A percentile compares a stretch with the other conserved stretches of the same genome.
Conservation (phyloP, 2,888 invertebrate species). For the Drosophila maculinotata region DNA sequence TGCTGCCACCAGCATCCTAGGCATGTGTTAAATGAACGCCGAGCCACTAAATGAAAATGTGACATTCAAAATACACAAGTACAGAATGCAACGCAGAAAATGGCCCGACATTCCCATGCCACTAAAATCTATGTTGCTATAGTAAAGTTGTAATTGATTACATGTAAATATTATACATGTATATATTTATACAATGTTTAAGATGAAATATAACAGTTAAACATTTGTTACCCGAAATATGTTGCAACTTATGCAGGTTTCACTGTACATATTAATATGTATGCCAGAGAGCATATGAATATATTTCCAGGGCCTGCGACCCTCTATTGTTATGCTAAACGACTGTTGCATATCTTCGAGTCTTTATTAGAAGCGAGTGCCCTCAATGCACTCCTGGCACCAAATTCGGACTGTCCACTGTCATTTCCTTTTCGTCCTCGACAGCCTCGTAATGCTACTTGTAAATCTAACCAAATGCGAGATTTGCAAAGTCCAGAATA, state of each 20-base stretch:
- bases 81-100: conserved; percentile 6
- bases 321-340: conserved; percentile 66
- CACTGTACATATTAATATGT: conserved; percentile 29
- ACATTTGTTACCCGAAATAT: not conserved
- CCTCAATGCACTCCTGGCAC: conserved; percentile 21
- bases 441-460: conserved; percentile 20
- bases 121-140: not conserved
- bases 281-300: conserved; percentile 22
- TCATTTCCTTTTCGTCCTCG: not conserved
- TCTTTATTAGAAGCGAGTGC: conserved; percentile 55
- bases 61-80: conserved; percentile 65
- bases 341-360: conserved; percentile 42
- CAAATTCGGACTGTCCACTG: conserved; percentile 1
- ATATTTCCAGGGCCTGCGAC: conserved; percentile 16
- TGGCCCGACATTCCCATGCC: not conserved
- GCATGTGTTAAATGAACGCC: conserved; percentile 61
- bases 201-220: not conserved
- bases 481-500: conserved; percentile 28
- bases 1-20: conserved; percentile 26
- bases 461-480: conserved; percentile 45
- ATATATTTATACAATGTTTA: not conserved
- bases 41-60: conserved; percentile 62
- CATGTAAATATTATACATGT: not conserved
- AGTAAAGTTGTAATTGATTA: not conserved
- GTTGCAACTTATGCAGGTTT: not conserved